phyloP scores from a whole-genome alignment of 2,113 vertebrate genomes.

The Amazona guildingii region DNA sequence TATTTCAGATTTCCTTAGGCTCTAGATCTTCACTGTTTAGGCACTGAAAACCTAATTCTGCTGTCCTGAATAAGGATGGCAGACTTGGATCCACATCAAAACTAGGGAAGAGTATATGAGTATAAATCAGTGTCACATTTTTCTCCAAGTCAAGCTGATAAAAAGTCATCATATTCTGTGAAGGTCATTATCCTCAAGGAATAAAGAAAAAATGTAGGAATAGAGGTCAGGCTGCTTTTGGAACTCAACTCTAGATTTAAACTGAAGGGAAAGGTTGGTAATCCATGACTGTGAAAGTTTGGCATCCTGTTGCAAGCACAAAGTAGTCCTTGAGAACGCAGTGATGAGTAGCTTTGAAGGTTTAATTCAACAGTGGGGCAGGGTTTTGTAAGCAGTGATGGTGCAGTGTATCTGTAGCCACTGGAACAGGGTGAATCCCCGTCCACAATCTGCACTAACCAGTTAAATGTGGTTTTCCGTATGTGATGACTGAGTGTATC shows the following conservation, averaged over 20 bases:
- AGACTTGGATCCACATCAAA: background rate
- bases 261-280: background rate
- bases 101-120: background rate
- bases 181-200: background rate
- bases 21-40: background rate
- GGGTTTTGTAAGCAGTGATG: conserved; percentile 7
- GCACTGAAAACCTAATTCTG: background rate
- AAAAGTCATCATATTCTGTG: background rate
- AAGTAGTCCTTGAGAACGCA: background rate
- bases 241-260: background rate
- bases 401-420: conserved; percentile 30
- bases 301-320: background rate
- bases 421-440: conserved; percentile 37
- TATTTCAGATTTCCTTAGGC: background rate
- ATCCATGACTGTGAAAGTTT: background rate
- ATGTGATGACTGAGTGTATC: conserved; percentile 50
- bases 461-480: conserved; percentile 54
- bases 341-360: conserved; percentile 23
- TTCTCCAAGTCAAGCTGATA: background rate
- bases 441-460: conserved; percentile 32
- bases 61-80: background rate
- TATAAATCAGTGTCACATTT: background rate
- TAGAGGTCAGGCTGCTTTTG: background rate
- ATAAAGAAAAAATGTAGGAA: background rate
- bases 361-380: background rate